phyloP scores from a whole-genome alignment of 2,888 invertebrate species.

The Orchesellides sinensis region DNA sequence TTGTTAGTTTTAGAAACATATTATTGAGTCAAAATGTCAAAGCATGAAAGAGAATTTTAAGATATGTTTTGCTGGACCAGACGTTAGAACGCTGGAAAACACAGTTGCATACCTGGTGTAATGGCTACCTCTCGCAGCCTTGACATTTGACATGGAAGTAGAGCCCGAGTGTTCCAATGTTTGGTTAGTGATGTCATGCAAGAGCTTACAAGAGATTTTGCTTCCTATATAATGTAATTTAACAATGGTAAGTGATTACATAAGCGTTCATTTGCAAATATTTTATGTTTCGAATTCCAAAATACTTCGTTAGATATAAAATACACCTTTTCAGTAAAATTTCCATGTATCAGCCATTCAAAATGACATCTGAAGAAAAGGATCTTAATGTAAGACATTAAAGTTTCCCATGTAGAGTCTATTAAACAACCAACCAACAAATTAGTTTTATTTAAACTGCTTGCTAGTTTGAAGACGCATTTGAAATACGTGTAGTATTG shows the following conservation, averaged over 20 bases:
- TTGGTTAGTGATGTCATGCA: conserved; percentile 48
- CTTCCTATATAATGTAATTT: conserved; percentile 14
- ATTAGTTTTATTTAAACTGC: not conserved
- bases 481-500: not conserved
- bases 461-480: too few species aligned
- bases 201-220: not conserved
- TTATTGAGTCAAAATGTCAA: not conserved
- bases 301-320: not conserved
- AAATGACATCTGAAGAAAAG: conserved; percentile 90
- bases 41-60: not conserved
- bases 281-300: not conserved
- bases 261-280: not conserved
- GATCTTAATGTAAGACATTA: conserved; percentile 87
- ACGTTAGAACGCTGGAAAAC: not conserved
- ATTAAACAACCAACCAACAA: conserved; percentile 63
- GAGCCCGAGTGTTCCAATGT: conserved; percentile 77
- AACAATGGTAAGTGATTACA: too few species aligned
- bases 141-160: conserved; percentile 89
- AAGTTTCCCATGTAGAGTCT: conserved; percentile 87
- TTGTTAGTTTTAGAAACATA: not conserved
- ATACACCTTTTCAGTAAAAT: conserved; percentile 83
- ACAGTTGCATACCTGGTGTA: conserved; percentile 83
- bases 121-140: conserved; percentile 90
- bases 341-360: conserved; percentile 94
- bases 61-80: not conserved